Base-by-base conservation (phyloP, 2,113 vertebrate genomes). In the Jaculus jaculus region DNA sequence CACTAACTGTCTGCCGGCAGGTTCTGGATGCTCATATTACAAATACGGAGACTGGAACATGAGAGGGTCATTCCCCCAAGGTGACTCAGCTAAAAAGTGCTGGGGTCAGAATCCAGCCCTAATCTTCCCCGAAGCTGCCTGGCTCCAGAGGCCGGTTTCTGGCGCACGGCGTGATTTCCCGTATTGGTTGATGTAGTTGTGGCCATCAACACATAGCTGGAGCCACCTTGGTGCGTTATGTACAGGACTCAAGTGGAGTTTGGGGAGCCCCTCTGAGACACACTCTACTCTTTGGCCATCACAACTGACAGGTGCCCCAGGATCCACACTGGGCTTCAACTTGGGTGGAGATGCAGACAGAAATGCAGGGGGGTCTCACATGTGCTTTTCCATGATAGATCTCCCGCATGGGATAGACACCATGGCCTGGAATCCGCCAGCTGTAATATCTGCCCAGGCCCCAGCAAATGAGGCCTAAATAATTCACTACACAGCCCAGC, bases 401-500 rank as follows among this genome's bases (percentile, higher is more conserved):
- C 24, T 42, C 51, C 20, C 30, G 16, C 34, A 39, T 11, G 66
- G 84, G 88, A 60, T 12, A 42, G 63, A 47, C 34, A 7, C 4
- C 5, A 3, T 2, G 4, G 83, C 54, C 42, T 58, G 32, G 42
- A 68, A 26, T 83, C 32, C 61, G 28, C 51, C 72, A 39, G 84
- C 69, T 84, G 79, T 68, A 65, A 3, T 89, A 60, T 51, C 73
- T 8, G 0, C 20, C 39, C n/a, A 15, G 2, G 69, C 86, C 83
- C 18, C n/a, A n/a, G 61, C 39, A 90, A 85, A 91, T 2, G 60
- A 83, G 71, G 32, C 51, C 73, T 96, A 88, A 93, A 95, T 96
- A 96, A 97, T 97, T 95, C 91, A 51, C 0, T 65, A 37, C 66
- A 65, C 60, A 42, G 71, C 34, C 78, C n/a, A 26, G 86, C 63